Conservation (phyloP, 1,140 invertebrate genomes). For the Spodoptera litura region DNA sequence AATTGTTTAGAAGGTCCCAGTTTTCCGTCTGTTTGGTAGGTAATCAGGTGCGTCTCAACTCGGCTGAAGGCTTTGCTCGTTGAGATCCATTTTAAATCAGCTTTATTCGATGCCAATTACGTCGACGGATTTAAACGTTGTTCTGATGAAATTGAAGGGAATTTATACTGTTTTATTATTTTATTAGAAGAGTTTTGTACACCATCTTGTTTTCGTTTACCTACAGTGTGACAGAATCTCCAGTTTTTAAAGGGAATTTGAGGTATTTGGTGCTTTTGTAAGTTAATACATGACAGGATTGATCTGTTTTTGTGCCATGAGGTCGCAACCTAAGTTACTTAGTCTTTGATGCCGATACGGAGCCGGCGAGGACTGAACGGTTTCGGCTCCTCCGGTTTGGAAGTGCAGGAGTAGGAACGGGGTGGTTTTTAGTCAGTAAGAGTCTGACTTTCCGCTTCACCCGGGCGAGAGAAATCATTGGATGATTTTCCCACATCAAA, state of each 20-base stretch:
- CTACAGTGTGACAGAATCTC: neutral
- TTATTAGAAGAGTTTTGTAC: neutral
- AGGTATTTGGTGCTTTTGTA: no score
- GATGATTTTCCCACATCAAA: no score
- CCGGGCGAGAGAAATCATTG: no score
- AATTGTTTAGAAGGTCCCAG: constrained; percentile 14
- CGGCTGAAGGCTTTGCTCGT: constrained; percentile 21
- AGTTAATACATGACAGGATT: no score
- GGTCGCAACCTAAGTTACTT: no score
- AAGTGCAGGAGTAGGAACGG: no score
- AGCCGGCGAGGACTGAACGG: no score
- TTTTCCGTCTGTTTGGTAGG: constrained; percentile 16
- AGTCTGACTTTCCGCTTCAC: no score
- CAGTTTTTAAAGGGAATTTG: neutral
- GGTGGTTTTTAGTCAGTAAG: no score
- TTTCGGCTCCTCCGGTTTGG: no score
- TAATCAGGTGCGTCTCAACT: constrained; percentile 29
- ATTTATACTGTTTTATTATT: constrained; percentile 3
- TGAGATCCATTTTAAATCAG: constrained; percentile 37
- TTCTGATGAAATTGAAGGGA: constrained; percentile 26
- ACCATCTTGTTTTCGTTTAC: constrained; percentile 15
- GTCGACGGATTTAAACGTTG: constrained; percentile 11
- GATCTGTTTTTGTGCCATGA: no score
- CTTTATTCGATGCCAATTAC: constrained; percentile 38
- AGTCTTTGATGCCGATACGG: no score